Percentiles rank a stretch among this genome's conserved stretches.
Conservation (phyloP, 2,797 vertebrate genomes). For the Neopelma chrysocephalum region DNA sequence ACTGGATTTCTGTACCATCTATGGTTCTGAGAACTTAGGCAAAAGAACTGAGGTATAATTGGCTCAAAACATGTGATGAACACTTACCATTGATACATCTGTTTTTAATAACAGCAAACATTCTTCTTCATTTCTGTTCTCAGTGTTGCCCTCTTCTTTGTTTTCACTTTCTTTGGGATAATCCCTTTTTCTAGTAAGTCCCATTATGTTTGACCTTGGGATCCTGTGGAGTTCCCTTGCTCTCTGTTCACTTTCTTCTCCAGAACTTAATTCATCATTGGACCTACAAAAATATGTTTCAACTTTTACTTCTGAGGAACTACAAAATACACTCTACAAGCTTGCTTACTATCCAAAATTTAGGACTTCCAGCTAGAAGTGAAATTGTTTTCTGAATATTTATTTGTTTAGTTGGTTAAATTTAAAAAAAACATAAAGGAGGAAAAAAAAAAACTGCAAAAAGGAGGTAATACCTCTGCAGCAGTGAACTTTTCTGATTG, state of each 20-base stretch:
- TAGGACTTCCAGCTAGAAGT: neutral
- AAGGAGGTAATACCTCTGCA: neutral
- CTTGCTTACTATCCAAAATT: neutral
- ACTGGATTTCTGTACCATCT: neutral
- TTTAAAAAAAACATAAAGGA: neutral
- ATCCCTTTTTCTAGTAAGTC: constrained; percentile 47
- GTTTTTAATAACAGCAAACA: neutral
- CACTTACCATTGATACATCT: neutral
- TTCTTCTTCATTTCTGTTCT: neutral
- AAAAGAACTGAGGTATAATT: neutral
- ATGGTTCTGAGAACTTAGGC: neutral
- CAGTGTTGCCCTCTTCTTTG: neutral
- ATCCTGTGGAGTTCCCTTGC: constrained; percentile 45
- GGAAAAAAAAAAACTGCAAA: neutral
- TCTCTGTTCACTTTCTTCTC: neutral
- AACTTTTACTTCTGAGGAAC: neutral
- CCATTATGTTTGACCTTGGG: constrained; percentile 41
- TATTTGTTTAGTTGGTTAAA: neutral
- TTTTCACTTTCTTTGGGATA: neutral
- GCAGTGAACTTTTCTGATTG: neutral
- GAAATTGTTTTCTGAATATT: neutral
- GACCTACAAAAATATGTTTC: constrained; percentile 21
- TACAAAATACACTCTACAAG: neutral
- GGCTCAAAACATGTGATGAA: neutral
- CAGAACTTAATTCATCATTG: neutral